Evolutionary conservation across 2,888 invertebrate species (phyloP), one percentile per base, ranked within the genome.

Genomic region (Nymphalis urticae): DNA sequence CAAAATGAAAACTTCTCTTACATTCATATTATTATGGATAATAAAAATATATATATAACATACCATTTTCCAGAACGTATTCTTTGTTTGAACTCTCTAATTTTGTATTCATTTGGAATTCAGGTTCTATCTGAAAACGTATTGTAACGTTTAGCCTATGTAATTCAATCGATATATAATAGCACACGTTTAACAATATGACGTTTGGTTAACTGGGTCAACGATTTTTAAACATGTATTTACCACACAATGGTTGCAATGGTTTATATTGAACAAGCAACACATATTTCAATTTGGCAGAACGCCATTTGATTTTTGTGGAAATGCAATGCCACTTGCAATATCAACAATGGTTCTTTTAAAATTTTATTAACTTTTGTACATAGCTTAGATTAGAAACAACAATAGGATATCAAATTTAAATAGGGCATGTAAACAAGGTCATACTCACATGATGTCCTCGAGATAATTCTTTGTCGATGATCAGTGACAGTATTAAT

Each of bases 201-300:
- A 82, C 78, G 80, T 83, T 81, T 78, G 79, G 78, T 81, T 78
- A 89, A 82, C 83, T 87, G 80, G 90, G 91, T 87, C 88, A 85
- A 82, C 80, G 81, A 83, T 84, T 85, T 85, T 76, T 81, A 87
- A 85, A 83, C 76, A 79, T 63, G 48, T 80, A 75, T 79, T 79
- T 83, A 82, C 78, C 75, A 79, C 77, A 85, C 85, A 85, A 83
- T 83, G 75, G 83, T 80, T 82, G 84, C 85, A 85, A 80, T 79
- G 81, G 77, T 79, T 67, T 48, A 42, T 72, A 73, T 72, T 71
- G 80, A 80, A 83, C 80, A 79, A 84, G 77, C 82, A 42, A 72
- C 66, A 85, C 79, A 83, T 83, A 84, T 88, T 85, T 89, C 82
- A 87, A 89, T 89, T 89, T 88, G 87, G 86, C 81, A 67, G 72